Base-by-base conservation (phyloP, 2,113 vertebrate genomes). In the Charadrius vociferus region DNA sequence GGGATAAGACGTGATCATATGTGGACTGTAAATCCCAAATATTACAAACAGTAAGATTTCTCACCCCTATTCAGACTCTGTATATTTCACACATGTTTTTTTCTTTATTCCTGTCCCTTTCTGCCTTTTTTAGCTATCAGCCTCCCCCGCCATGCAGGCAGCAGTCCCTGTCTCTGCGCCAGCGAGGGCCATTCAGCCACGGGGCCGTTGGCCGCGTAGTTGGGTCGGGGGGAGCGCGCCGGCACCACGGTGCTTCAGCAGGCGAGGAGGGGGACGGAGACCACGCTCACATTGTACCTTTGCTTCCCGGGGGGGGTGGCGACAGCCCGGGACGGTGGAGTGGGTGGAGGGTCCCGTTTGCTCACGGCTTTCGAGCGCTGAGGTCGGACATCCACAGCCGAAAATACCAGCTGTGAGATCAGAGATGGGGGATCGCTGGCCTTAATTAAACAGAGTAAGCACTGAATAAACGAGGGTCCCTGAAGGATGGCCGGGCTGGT, bases 251-350 rank as follows among this genome's bases (percentile, higher is more conserved):
- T 21, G 30, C 66, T 6, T 3, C 32, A 6, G 58, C 43, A 45
- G 50, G 7, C 7, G 22, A 10, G 82, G 29, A 30, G 56, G 14
- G 39, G 43, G 45, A 16, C 43, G 7, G 58, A 3, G 9, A 2
- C 7, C 9, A 6, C 4, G 0, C 30, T 21, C 61, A 7, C 12
- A 2, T 9, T 22, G 24, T 9, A 1, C 8, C 27, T 17, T n/a
- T 47, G 62, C 50, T 19, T 36, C 24, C 4, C 12, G 14, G 70
- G 29, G 30, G 18, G 58, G 16, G 4, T 43, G 41, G 50, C 34
- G 39, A 8, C 8, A 19, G 63, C 39, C 2, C 1, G 23, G 49
- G 32, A 14, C 17, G 32, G 2, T 11, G 18, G 10, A 32, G 66
- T 6, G 47, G 14, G 30, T 27, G 55, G 36, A 43, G 39, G 26